Percentiles rank a stretch among this genome's conserved stretches.
These are phyloP conservation scores for Geotrupes spiniger DNA, from an alignment of 2,888 invertebrate species.

Conservation along the genomic window DNA sequence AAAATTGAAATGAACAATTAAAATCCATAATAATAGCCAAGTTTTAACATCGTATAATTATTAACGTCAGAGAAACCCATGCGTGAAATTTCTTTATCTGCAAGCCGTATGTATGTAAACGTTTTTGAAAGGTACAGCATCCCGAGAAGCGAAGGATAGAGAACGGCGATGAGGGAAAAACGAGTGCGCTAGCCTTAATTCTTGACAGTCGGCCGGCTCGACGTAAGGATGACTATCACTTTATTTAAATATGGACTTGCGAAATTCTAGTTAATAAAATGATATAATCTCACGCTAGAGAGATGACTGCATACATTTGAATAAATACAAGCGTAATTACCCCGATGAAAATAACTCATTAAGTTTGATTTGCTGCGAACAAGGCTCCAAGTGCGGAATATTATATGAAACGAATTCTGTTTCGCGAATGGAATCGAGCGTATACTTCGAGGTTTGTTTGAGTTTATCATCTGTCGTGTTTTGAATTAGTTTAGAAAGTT, in stretches of 20 bases:
- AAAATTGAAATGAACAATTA: too few relatives aligned
- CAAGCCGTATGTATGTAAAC: constrained; percentile 1
- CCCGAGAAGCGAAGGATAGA: constrained; percentile 3
- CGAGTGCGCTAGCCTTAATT: constrained; percentile 3
- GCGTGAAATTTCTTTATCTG: constrained; percentile 3
- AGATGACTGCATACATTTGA: constrained; percentile 7
- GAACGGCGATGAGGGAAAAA: not conserved
- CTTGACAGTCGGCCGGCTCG: not conserved
- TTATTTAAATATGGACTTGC: constrained; percentile 5
- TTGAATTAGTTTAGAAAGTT: too few relatives aligned
- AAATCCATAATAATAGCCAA: too few relatives aligned
- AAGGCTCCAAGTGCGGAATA: too few relatives aligned
- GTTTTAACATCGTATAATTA: not conserved
- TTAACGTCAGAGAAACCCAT: constrained; percentile 1
- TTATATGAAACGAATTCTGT: too few relatives aligned
- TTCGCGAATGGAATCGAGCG: too few relatives aligned
- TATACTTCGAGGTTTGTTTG: too few relatives aligned
- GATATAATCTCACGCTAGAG: constrained; percentile 3
- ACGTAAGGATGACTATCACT: constrained; percentile 3
- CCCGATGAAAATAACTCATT: constrained; percentile 5
- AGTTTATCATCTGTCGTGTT: too few relatives aligned
- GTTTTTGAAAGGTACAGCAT: constrained; percentile 1
- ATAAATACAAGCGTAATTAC: constrained; percentile 6
- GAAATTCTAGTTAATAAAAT: constrained; percentile 7
- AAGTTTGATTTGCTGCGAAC: not conserved